A percentile compares a stretch with the other conserved stretches of the same genome.
Conservation (phyloP, 1,140 invertebrate species). For the Oryzaephilus surinamensis region DNA sequence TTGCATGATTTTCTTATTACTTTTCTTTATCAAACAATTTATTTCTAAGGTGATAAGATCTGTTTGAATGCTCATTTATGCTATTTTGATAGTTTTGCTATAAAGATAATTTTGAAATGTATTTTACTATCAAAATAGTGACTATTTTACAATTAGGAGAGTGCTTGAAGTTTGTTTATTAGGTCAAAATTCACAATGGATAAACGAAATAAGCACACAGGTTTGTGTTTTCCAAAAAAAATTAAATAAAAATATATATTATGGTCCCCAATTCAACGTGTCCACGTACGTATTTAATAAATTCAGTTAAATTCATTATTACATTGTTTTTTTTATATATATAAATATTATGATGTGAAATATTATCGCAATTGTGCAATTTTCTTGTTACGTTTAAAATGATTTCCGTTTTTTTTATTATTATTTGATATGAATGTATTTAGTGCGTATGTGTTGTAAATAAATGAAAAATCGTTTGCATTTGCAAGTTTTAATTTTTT, state of each 20-base stretch:
- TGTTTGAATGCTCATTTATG: conserved; percentile 1
- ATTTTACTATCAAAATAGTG: background rate
- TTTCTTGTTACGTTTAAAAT: too few species aligned
- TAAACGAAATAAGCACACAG: too few species aligned
- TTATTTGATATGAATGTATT: conserved; percentile 9
- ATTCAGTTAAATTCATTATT: too few species aligned
- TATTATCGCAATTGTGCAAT: conserved; percentile 33
- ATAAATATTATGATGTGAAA: conserved; percentile 20
- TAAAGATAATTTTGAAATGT: background rate
- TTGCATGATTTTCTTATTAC: background rate
- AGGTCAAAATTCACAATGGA: too few species aligned
- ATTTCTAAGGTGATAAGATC: too few species aligned
- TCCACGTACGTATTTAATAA: conserved; percentile 22
- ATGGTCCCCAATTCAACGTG: conserved; percentile 4
- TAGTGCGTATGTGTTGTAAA: conserved; percentile 8
- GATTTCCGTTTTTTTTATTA: too few species aligned
- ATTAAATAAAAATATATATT: conserved; percentile 11
- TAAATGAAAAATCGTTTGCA: conserved; percentile 6
- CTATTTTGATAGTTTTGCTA: background rate
- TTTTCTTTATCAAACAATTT: conserved; percentile 3
- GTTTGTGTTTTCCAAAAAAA: background rate
- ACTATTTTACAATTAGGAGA: conserved; percentile 2
- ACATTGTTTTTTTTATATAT: conserved; percentile 6
- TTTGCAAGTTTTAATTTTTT: conserved; percentile 10
- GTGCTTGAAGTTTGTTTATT: too few species aligned